Conservation (phyloP, 2,888 invertebrate genomes). For the Nymphalis c-album region DNA sequence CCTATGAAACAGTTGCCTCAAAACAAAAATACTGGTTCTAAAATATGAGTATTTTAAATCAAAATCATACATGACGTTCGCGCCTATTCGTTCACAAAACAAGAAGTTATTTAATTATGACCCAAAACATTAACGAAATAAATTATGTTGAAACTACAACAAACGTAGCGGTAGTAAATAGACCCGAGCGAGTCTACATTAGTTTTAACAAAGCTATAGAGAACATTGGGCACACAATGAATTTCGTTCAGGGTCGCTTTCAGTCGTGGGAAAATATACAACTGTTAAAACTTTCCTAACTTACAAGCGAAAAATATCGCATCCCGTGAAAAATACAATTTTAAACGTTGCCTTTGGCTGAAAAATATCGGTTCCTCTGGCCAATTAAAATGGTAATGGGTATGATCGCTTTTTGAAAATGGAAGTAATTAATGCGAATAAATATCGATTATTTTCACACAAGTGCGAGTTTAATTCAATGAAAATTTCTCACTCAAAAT, state of each 20-base stretch:
- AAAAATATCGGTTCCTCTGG: slow-evolving; percentile 11
- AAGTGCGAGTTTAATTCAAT: no score
- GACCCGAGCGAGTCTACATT: slow-evolving; percentile 37
- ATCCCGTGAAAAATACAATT: slow-evolving; percentile 60
- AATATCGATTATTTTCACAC: no score
- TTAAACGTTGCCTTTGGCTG: slow-evolving; percentile 36
- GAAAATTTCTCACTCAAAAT: slow-evolving; percentile 63
- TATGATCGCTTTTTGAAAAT: slow-evolving; percentile 4
- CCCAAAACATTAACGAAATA: slow-evolving; percentile 16
- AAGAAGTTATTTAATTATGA: slow-evolving; percentile 16
- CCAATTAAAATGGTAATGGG: slow-evolving; percentile 18
- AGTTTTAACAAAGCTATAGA: slow-evolving; percentile 48
- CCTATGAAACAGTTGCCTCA: no score
- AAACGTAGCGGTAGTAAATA: slow-evolving; percentile 29
- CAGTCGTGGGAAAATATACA: slow-evolving; percentile 65
- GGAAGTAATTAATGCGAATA: not conserved
- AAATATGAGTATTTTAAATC: no score
- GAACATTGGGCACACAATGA: slow-evolving; percentile 44
- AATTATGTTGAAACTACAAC: slow-evolving; percentile 29
- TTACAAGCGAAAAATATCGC: slow-evolving; percentile 57
- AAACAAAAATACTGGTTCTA: no score
- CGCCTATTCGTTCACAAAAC: not conserved
- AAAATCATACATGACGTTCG: not conserved
- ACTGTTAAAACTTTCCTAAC: slow-evolving; percentile 66
- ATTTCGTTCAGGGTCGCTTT: slow-evolving; percentile 42